Evolutionary conservation across 2,113 vertebrate species (phyloP), one percentile per base, ranked within the genome.

Genomic region (Myotis lucifugus): DNA sequence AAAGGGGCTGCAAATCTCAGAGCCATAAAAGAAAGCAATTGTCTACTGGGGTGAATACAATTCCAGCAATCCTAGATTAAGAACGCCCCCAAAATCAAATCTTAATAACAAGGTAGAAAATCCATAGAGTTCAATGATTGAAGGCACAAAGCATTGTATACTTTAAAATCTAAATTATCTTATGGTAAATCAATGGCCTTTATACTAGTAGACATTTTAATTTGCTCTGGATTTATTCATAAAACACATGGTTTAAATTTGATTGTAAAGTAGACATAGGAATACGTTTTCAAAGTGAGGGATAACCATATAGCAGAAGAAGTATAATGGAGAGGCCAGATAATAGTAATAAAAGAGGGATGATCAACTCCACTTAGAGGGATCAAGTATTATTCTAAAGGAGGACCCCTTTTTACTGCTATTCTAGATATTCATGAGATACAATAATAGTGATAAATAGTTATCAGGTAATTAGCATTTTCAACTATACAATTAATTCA

Each of bases 391-490:
- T 56, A 52, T 66, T 84, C 40, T 40, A 50, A 3, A 29, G 9
- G 34, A 81, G 4, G 9, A 25, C 5, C 21, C 32, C n/a, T n/a
- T n/a, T 74, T 73, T 34, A 74, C 32, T 66, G 17, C 46, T 5
- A 34, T 79, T 67, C 59, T 90, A 92, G 12, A 32, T 85, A 93
- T 96, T 92, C 91, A 34, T 77, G 29, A 82, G 40, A 66, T 84
- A 64, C 12, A 59, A 27, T n/a, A 92, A 79, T 52, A 52, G 21
- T 82, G 73, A 70, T 52, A 86, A 76, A 79, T 18, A 40, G 25
- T 73, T 93, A 78, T 37, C 59, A 95, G 18, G n/a, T 59, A 95
- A 85, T 83, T 83, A 86, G 25, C 34, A 56, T 85, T 90, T 93
- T 93, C 32, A 92, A 46, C 56, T 95, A 34, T 79, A 66, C 70